Percentiles rank a stretch among this genome's conserved stretches.
Conservation (phyloP, 2,797 vertebrate species). For the Acropternis orthonyx region DNA sequence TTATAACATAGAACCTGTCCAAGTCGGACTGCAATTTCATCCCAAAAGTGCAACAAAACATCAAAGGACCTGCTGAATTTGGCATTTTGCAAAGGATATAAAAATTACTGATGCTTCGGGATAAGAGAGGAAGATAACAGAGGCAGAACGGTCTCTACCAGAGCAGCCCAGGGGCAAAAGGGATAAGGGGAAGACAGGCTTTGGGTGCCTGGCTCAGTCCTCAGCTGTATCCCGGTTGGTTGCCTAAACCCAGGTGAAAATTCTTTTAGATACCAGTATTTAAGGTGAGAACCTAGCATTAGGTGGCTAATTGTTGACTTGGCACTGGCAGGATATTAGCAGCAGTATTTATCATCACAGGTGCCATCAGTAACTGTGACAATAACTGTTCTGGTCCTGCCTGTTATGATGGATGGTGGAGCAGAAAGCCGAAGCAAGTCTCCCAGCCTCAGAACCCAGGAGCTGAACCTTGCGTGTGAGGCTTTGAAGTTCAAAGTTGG, state of each 20-base stretch:
- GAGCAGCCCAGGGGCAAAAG: not conserved
- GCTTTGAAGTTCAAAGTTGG: not conserved
- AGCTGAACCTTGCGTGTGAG: not conserved
- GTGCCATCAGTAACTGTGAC: not conserved
- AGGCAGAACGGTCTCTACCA: not conserved
- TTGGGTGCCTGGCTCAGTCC: not conserved
- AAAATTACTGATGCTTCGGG: not conserved
- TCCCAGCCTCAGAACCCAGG: not conserved
- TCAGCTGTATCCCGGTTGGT: not conserved
- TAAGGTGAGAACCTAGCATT: not conserved
- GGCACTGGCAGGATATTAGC: not conserved
- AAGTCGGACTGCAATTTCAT: not conserved
- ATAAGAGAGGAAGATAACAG: not conserved
- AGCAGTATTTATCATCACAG: not conserved
- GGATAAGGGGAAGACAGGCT: not conserved
- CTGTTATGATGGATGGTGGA: not conserved
- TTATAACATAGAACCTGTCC: not conserved
- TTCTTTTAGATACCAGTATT: not conserved
- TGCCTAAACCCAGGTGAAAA: not conserved
- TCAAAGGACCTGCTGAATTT: not conserved
- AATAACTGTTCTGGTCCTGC: not conserved
- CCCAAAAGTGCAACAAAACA: not conserved
- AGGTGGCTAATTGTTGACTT: not conserved
- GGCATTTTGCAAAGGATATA: not conserved
- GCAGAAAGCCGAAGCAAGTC: not conserved